Base-by-base conservation (phyloP, 2,797 vertebrate genomes). In the Ciconia nigra region DNA sequence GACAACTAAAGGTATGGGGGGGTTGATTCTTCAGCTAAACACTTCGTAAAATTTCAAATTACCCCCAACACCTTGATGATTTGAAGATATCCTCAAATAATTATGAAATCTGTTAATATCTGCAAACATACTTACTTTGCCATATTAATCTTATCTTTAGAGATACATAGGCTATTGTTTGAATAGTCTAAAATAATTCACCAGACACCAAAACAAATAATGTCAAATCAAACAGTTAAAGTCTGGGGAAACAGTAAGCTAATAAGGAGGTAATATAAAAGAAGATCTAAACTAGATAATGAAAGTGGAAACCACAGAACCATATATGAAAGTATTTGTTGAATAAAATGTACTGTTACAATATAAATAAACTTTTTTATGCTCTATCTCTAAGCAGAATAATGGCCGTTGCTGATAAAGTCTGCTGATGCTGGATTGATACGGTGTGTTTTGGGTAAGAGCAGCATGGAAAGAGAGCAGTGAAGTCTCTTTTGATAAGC, bases 401-500 rank as follows among this genome's bases (percentile, higher is more conserved):
- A 95, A 93, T 80, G 81, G 71, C 71, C 47, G 13, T 18, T 85
- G 26, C 67, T 96, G 78, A 67, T 79, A 72, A 96, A 93, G 93
- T 83, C 79, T 76, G 73, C 70, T 85, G 93, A 94, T 81, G 76
- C 46, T 86, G 72, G 55, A 95, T 77, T 93, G 87, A 95, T 87
- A 97, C 17, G 22, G 84, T 83, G 90, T 94, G 94, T 91, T 95
- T 95, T 89, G 82, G 93, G 87, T 91, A 97, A 95, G 78, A 97
- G 93, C 51, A 97, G 93, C 81, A 93, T 33, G 87, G 83, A 95
- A 98, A 93, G 71, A 49, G 77, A 93, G 77, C 91, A 95, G 73
- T 61, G 77, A 97, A 97, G 93, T 81, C 76, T 97, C 95, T 96
- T 97, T 95, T 80, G 83, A 96, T 95, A 96, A 97, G 90, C 81